These are phyloP conservation scores for Arion vulgaris DNA, from an alignment of 1,140 invertebrate species.

Conservation along the genomic window DNA sequence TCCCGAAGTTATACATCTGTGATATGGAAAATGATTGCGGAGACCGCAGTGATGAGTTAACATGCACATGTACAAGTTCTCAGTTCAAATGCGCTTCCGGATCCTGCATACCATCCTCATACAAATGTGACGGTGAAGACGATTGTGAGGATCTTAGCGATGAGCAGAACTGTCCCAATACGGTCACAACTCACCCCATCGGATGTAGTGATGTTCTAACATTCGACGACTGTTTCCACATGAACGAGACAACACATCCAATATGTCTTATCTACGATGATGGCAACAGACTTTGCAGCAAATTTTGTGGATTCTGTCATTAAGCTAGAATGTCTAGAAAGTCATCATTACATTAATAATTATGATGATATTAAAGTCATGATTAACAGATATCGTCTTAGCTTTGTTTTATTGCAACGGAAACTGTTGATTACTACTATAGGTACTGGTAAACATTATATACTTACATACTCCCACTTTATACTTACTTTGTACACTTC, in stretches of 20 bases:
- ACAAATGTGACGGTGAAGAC: conserved; percentile 75
- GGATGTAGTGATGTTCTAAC: background rate
- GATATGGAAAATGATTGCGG: conserved; percentile 44
- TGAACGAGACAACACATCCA: conserved; percentile 8
- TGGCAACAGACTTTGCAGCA: conserved; percentile 1
- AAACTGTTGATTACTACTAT: no score
- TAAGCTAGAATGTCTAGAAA: no score
- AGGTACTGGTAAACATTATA: no score
- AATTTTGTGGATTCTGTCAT: conserved; percentile 2
- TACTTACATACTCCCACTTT: no score
- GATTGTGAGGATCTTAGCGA: conserved; percentile 67
- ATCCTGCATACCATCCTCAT: conserved; percentile 64
- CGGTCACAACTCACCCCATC: background rate
- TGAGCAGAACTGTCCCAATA: conserved; percentile 59
- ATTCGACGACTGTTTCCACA: conserved; percentile 4
- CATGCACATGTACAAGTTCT: conserved; percentile 74
- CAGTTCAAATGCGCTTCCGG: conserved; percentile 91
- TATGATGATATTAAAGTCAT: no score
- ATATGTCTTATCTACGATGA: background rate
- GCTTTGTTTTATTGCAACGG: no score
- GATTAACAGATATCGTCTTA: no score
- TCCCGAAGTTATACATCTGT: conserved; percentile 35
- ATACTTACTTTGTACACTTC: no score
- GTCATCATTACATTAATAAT: no score
- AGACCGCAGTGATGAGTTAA: conserved; percentile 44